Evolutionary conservation across 2,113 vertebrate genomes (phyloP), one percentile per base, ranked within the genome.

Genomic region (Dicrurus megarhynchus): DNA sequence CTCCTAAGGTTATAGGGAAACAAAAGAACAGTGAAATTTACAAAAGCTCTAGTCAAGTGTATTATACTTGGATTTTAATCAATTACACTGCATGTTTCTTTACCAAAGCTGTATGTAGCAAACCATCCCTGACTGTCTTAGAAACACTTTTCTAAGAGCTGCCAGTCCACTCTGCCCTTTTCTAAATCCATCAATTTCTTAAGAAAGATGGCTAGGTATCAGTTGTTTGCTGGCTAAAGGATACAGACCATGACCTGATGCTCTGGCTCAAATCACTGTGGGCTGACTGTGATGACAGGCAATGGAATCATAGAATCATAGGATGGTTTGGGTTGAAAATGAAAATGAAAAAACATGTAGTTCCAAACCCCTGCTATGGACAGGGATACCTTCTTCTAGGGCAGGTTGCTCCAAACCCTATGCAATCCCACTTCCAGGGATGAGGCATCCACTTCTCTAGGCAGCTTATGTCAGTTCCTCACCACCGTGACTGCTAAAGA

Each of bases 1-100:
- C 61, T 87, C 78, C 67, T 71, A 95, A 96, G 82, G 59, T 81
- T 87, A 59, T 87, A 93, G 65, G 77, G 41, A 97, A 86, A 82
- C 30, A 93, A 92, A 94, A 87, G 55, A 87, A 67, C 74, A 92
- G 49, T 89, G 73, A 97, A 91, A 96, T 97, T 96, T 88, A 97
- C 89, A 95, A 92, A 97, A 96, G 71, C 41, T 93, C 87, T 75
- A 91, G 79, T 95, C 91, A 95, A 68, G 57, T 69, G 73, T 92
- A 81, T 93, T 94, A 81, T 41, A 83, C 68, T 77, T 96, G 90
- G 83, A 92, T 93, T 96, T 91, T 87, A 96, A 95, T 97, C 97
- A 95, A 87, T 92, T 95, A 83, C 64, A 82, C 79, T 94, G 44
- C 47, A 89, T 69, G 57, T 97, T 95, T 84, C 87, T 91, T 84